phyloP scores from a whole-genome alignment of 2,113 vertebrate species.

The Pelecanus crispus region DNA sequence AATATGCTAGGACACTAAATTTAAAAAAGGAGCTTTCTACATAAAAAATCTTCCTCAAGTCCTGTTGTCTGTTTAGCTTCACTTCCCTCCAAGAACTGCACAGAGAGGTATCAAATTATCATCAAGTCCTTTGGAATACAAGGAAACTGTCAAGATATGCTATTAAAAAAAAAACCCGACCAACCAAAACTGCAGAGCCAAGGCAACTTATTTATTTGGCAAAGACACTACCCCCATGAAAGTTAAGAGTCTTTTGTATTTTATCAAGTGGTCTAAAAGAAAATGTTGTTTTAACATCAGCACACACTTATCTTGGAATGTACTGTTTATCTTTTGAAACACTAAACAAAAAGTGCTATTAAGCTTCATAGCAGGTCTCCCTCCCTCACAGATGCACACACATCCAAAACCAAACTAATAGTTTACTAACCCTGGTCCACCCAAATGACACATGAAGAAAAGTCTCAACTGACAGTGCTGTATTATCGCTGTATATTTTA shows the following conservation, averaged over 20 bases:
- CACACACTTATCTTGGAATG: background rate
- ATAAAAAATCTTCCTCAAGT: background rate
- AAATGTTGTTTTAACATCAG: background rate
- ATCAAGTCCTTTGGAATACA: background rate
- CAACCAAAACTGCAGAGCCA: background rate
- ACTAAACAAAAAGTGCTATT: background rate
- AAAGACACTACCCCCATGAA: background rate
- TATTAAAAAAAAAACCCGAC: background rate
- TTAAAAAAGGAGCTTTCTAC: background rate
- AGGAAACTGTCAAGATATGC: background rate
- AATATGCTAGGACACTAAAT: background rate
- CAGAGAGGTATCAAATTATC: background rate
- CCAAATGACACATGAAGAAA: background rate
- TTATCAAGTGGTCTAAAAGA: conserved; percentile 12
- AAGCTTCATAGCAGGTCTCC: background rate
- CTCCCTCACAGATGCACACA: background rate
- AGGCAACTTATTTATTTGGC: background rate
- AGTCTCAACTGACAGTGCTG: background rate
- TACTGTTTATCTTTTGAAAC: background rate
- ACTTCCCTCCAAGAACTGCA: background rate
- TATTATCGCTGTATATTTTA: background rate
- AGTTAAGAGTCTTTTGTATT: background rate
- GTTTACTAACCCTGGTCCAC: background rate
- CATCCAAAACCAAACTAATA: background rate
- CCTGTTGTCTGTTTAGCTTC: background rate